These are phyloP conservation scores for Micropterix aruncella DNA, from an alignment of 2,888 invertebrate genomes.

Conservation along the genomic window DNA sequence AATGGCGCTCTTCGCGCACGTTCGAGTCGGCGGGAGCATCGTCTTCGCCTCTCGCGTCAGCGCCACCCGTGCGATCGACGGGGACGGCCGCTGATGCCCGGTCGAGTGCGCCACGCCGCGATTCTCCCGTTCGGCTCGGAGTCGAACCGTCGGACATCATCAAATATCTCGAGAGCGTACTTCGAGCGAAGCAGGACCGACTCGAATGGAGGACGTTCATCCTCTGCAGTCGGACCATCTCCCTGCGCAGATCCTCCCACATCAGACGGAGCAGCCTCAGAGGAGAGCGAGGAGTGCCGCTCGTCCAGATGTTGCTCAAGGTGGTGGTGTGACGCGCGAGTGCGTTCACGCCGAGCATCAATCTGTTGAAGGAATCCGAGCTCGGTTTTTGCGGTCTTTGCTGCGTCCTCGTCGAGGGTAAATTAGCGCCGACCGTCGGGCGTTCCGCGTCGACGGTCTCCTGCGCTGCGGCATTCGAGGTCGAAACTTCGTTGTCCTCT, in stretches of 20 bases:
- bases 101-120: too few species aligned
- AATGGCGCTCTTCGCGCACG: not conserved
- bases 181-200: slow-evolving; percentile 23
- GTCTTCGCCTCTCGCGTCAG: too few species aligned
- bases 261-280: slow-evolving; percentile 45
- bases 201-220: not conserved
- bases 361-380: slow-evolving; percentile 20
- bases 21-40: not conserved
- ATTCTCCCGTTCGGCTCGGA: not conserved
- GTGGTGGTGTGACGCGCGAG: slow-evolving; percentile 27
- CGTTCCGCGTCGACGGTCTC: too few species aligned
- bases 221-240: slow-evolving; percentile 38
- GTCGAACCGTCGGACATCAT: slow-evolving; percentile 16
- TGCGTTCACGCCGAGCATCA: slow-evolving; percentile 24
- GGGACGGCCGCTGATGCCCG: not conserved
- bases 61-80: not conserved
- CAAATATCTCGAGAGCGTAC: slow-evolving; percentile 30
- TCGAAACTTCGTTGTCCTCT: too few species aligned
- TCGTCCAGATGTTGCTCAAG: slow-evolving; percentile 27
- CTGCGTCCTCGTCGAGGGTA: too few species aligned
- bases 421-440: too few species aligned
- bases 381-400: too few species aligned
- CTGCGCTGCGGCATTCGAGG: too few species aligned
- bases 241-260: slow-evolving; percentile 48
- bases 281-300: slow-evolving; percentile 24